A percentile compares a stretch with the other conserved stretches of the same genome.
phyloP scores from a whole-genome alignment of 2,888 invertebrate genomes.

The Eubasilissa splendida region DNA sequence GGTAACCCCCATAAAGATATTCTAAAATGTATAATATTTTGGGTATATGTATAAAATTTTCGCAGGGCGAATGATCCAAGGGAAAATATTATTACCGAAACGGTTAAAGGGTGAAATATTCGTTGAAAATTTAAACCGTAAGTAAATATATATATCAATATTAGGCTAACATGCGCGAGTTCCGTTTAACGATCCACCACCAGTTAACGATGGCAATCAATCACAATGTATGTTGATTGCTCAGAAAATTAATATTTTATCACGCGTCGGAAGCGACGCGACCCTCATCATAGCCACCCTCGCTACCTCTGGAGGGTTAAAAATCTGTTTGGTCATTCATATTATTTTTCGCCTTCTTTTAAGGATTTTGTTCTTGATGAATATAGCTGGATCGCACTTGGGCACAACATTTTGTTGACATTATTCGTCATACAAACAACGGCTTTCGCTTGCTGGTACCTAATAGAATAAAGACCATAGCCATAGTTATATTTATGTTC shows the following conservation, averaged over 20 bases:
- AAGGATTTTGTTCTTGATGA: slow-evolving; percentile 27
- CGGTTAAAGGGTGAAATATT: not conserved
- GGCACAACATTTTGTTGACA: no score
- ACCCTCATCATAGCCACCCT: slow-evolving; percentile 28
- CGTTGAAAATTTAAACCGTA: not conserved
- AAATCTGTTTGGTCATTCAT: slow-evolving; percentile 36
- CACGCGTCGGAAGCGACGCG: slow-evolving; percentile 34
- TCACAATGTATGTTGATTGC: slow-evolving; percentile 48
- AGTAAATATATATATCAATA: slow-evolving; percentile 9
- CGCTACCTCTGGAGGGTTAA: not conserved
- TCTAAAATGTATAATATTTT: no score
- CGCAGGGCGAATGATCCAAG: no score
- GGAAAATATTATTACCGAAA: no score
- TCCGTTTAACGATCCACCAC: slow-evolving; percentile 8
- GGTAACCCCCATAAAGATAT: no score
- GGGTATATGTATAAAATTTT: no score
- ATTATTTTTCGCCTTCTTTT: slow-evolving; percentile 26
- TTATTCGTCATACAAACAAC: no score
- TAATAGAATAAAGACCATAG: no score
- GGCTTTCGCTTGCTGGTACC: no score
- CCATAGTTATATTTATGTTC: no score
- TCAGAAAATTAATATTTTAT: slow-evolving; percentile 48
- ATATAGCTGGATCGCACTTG: not conserved
- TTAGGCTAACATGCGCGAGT: not conserved
- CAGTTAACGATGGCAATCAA: slow-evolving; percentile 40